These are phyloP conservation scores for Cancer borealis DNA, from an alignment of 2,888 invertebrate species.

Conservation along the genomic window DNA sequence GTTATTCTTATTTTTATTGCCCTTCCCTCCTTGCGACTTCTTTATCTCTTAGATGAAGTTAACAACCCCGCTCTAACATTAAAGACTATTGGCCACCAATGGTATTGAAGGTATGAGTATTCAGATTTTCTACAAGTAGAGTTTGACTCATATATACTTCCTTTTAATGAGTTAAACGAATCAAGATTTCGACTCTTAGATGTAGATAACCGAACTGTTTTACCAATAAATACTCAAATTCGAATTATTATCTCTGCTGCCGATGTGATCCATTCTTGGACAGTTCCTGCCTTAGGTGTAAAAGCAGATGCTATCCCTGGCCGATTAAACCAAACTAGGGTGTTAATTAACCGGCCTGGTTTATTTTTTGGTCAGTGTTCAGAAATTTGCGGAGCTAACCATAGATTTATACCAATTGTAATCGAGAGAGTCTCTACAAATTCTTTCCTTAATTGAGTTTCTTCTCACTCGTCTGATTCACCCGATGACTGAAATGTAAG, in stretches of 20 bases:
- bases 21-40: neutral
- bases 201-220: constrained; percentile 75
- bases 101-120: constrained; percentile 78
- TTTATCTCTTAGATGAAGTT: neutral
- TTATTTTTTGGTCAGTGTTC: too few relatives aligned
- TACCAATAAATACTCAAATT: constrained; percentile 64
- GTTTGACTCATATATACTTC: constrained; percentile 78
- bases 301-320: constrained; percentile 81
- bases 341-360: constrained; percentile 84
- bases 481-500: constrained; percentile 87
- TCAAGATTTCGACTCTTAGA: constrained; percentile 77
- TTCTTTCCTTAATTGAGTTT: constrained; percentile 66
- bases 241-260: constrained; percentile 78
- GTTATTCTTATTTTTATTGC: neutral
- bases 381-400: constrained; percentile 90
- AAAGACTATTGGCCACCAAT: constrained; percentile 71
- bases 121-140: constrained; percentile 75
- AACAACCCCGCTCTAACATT: neutral
- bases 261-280: constrained; percentile 81
- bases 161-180: constrained; percentile 37
- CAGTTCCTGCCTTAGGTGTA: constrained; percentile 80
- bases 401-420: constrained; percentile 89
- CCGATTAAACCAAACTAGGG: constrained; percentile 81
- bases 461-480: constrained; percentile 79
- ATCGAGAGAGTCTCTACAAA: constrained; percentile 82